Evolutionary conservation across 1,140 invertebrate species (phyloP), one percentile per base, ranked within the genome.

Genomic region (Cydia amplana): DNA sequence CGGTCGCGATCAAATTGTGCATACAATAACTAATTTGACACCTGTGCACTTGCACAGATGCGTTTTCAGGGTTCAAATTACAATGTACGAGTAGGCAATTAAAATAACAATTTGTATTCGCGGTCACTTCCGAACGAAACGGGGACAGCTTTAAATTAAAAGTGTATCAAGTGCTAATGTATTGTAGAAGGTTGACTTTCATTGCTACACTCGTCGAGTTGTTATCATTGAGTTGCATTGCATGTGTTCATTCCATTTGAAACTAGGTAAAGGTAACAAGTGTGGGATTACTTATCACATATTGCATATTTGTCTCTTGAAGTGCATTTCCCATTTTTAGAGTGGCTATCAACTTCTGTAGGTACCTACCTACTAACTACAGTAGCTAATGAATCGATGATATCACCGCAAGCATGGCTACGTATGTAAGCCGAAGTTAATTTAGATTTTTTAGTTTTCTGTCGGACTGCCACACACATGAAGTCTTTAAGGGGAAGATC

Each of bases 101-200:
- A 75, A 73, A 78, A 75, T 75, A 73, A 73, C 77, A 78, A 75
- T 78, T 64, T 75, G 28, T 20, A 7, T 40, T 78, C 73, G 74
- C n/a, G 74, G 74, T 28, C 77, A 75, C 49, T 75, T 55, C 64
- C 55, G 43, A 43, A 10, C 32, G 23, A 23, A 74, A 77, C 65
- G 65, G 65, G 65, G 65, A 12, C 65, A 70, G 32, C 65, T 70
- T 36, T 36, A 70, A 40, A 60, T 60, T 23, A 60, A 4, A 60
- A 60, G 7, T 70, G 36, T 74, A 73, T 78, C 60, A 65, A 75
- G 55, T 65, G 67, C 65, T 60, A 77, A 70, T 73, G 49, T 49
- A 73, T 14, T n/a, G 64, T 14, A 63, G 73, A 78, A 75, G 77
- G 74, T 74, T 78, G 70, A 78, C 46, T 74, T 74, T 64, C 73